Evolutionary conservation across 2,888 invertebrate species (phyloP), one percentile per base, ranked within the genome.

Genomic region (Clitarchus hookeri): DNA sequence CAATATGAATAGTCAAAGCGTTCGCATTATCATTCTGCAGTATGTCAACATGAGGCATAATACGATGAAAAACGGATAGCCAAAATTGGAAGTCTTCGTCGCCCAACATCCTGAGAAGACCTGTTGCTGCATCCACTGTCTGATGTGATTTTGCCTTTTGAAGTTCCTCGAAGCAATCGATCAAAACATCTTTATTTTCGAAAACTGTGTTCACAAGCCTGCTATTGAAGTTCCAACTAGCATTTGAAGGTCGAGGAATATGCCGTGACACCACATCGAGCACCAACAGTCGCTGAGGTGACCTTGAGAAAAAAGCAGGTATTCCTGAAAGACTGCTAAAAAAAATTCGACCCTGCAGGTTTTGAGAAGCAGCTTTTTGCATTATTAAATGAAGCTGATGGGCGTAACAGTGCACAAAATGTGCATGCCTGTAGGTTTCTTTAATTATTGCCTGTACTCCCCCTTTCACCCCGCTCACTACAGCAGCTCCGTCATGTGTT

Each of bases 381-480:
- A 79, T 79, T 79, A 79, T 79, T 79, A 0, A n/a, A 23, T n/a
- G 12, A 26, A 79, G 79, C 79, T 79, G 23, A 79, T 79, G 79
- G 79, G n/a, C 79, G 8, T 79, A 79, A 79, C 79, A 79, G 25
- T n/a, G 79, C 27, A 79, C 79, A n/a, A 79, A 79, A 79, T 79
- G 79, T 79, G 79, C 79, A n/a, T 79, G 9, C 23, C 4, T n/a
- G 13, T n/a, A 79, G 79, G 79, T 79, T 79, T n/a, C 8, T 79
- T 79, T 23, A 79, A 79, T 79, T n/a, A 79, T 79, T 4, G n/a
- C 79, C 25, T 79, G 79, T 6, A 79, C 79, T 79, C 25, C 79
- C 13, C 79, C 79, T 79, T 79, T 79, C 27, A 0, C 23, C 23
- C 79, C 79, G 0, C 79, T 79, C 79, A 79, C 23, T 6, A 79